Conservation (phyloP, 1,140 invertebrate genomes). For the Phocides pigmalion region DNA sequence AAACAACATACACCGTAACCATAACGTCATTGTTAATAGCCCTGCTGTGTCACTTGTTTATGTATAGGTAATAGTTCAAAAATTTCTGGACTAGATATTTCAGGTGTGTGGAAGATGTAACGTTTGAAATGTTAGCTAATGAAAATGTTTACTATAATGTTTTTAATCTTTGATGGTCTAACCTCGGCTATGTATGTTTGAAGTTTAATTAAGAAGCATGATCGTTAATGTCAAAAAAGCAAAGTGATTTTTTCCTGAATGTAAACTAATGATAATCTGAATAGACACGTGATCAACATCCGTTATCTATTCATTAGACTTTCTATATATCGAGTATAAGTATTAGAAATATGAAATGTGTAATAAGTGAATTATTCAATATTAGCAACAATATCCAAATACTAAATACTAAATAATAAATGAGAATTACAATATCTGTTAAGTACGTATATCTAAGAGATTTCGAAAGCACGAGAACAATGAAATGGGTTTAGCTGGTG, state of each 20-base stretch:
- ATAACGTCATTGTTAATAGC: conserved; percentile 4
- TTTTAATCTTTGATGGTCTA: no score
- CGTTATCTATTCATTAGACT: no score
- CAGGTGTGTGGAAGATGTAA: not conserved
- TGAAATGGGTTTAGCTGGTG: conserved; percentile 40
- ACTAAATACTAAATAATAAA: not conserved
- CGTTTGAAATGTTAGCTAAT: no score
- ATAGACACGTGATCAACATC: no score
- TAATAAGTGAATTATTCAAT: not conserved
- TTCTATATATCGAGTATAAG: not conserved
- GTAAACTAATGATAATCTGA: no score
- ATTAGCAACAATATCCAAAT: not conserved
- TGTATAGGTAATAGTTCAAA: conserved; percentile 47
- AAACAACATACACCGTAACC: conserved; percentile 62
- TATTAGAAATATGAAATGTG: not conserved
- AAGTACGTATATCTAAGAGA: not conserved
- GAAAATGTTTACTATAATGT: no score
- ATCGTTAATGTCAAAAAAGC: no score
- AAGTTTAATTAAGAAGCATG: no score
- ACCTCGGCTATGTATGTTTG: no score
- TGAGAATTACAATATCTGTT: not conserved
- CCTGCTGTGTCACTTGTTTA: not conserved
- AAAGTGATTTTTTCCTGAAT: no score
- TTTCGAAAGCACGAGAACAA: conserved; percentile 54
- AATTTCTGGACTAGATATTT: conserved; percentile 52